A percentile compares a stretch with the other conserved stretches of the same genome.
Conservation (phyloP, 1,140 invertebrate genomes). For the Aphaenogaster ashmeadi region DNA sequence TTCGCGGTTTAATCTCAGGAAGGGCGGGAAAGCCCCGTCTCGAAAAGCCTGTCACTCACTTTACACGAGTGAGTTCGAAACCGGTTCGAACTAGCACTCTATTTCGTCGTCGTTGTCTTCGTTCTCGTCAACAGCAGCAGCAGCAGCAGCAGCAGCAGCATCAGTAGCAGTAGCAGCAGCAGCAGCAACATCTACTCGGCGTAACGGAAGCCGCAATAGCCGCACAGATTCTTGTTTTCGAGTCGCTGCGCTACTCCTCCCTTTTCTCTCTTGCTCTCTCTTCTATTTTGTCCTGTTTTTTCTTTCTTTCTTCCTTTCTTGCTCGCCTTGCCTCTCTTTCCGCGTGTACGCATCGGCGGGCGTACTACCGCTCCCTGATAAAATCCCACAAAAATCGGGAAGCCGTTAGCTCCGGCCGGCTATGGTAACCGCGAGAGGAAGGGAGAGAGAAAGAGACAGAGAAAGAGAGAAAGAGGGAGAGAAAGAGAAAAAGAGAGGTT, state of each 20-base stretch:
- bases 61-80: conserved; percentile 69
- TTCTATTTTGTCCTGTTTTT: conserved; percentile 16
- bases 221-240: conserved; percentile 78
- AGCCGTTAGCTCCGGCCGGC: conserved; percentile 76
- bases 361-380: conserved; percentile 77
- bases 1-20: conserved; percentile 58
- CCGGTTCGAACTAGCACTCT: conserved; percentile 69
- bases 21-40: conserved; percentile 66
- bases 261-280: conserved; percentile 46
- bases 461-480: conserved; percentile 50
- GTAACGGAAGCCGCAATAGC: conserved; percentile 79
- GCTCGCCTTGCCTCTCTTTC: conserved; percentile 55
- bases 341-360: conserved; percentile 77
- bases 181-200: conserved; percentile 65
- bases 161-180: background rate
- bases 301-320: conserved; percentile 25
- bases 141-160: background rate
- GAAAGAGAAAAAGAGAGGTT: conserved; percentile 69
- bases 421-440: conserved; percentile 71
- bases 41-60: conserved; percentile 74
- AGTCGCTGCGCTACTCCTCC: conserved; percentile 63
- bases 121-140: conserved; percentile 11
- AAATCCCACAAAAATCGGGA: conserved; percentile 79
- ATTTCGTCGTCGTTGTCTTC: conserved; percentile 49
- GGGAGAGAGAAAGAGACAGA: conserved; percentile 37